phyloP scores from a whole-genome alignment of 2,113 vertebrate genomes.

The Channa maculata region DNA sequence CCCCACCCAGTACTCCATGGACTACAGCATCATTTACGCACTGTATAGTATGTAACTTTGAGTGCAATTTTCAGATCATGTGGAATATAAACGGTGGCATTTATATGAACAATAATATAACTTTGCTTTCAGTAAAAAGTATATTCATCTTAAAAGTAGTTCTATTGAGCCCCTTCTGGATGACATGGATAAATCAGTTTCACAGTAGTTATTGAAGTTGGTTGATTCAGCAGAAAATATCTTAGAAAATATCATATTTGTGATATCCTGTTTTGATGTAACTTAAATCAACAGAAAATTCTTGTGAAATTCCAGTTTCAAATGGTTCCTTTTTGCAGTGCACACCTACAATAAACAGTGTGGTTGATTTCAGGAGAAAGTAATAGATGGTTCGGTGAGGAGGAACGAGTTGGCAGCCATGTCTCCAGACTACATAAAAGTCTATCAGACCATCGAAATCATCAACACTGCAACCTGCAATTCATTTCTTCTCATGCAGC shows the following conservation, averaged over 20 bases:
- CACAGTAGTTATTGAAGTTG: neutral
- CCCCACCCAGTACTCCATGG: too few relatives aligned
- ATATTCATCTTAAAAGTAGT: too few relatives aligned
- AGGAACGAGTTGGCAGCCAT: conserved; percentile 52
- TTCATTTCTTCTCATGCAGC: conserved; percentile 32
- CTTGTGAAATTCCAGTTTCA: neutral
- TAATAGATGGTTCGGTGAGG: conserved; percentile 60
- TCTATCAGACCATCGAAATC: conserved; percentile 16
- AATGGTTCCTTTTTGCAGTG: conserved; percentile 15
- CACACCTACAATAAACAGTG: conserved; percentile 55
- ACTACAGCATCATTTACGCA: too few relatives aligned
- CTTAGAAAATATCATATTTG: neutral
- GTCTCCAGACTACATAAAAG: conserved; percentile 35
- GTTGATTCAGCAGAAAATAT: neutral
- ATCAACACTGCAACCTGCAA: conserved; percentile 39
- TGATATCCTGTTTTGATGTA: neutral
- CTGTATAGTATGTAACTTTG: too few relatives aligned
- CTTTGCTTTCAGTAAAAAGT: too few relatives aligned
- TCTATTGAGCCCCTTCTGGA: too few relatives aligned
- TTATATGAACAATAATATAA: too few relatives aligned
- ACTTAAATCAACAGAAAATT: neutral
- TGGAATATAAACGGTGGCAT: too few relatives aligned
- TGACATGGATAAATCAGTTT: neutral
- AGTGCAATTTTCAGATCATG: too few relatives aligned
- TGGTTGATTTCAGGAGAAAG: conserved; percentile 56